Evolutionary conservation across 2,113 vertebrate species (phyloP).

Genomic region (Notothenia coriiceps): DNA sequence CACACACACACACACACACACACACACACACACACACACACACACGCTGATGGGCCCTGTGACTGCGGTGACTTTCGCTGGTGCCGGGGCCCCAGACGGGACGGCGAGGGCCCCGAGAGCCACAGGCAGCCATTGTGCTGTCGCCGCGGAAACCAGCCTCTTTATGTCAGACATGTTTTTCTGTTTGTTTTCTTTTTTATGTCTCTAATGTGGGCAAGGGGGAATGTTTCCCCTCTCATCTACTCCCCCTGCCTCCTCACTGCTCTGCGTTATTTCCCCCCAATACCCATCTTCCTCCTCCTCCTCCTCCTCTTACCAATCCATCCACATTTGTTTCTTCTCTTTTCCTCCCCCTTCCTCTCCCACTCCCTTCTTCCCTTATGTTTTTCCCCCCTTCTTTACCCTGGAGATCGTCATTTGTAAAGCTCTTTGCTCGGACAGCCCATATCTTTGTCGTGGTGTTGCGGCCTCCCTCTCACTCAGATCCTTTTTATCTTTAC

Average conservation of each 20-base stretch:
- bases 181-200: slow-evolving; percentile 90
- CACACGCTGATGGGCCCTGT: slow-evolving; percentile 76
- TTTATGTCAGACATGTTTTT: slow-evolving; percentile 92
- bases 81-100: slow-evolving; percentile 86
- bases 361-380: slow-evolving; percentile 61
- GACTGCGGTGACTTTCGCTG: slow-evolving; percentile 89
- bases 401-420: slow-evolving; percentile 82
- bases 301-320: slow-evolving; percentile 69
- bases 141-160: slow-evolving; percentile 89
- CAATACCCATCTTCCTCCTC: slow-evolving; percentile 63
- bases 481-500: slow-evolving; percentile 77
- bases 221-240: slow-evolving; percentile 83
- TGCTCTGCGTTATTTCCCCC: slow-evolving; percentile 66
- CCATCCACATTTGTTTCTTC: slow-evolving; percentile 81
- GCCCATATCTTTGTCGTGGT: slow-evolving; percentile 83
- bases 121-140: slow-evolving; percentile 89
- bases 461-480: slow-evolving; percentile 78
- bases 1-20: slow-evolving; percentile 50
- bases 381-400: slow-evolving; percentile 53
- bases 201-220: slow-evolving; percentile 87
- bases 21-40: slow-evolving; percentile 54
- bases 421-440: slow-evolving; percentile 82
- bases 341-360: slow-evolving; percentile 50
- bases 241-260: slow-evolving; percentile 50
- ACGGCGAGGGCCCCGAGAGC: slow-evolving; percentile 84